Base-by-base conservation (phyloP, 2,888 invertebrate species). In the Lasiommata megera region DNA sequence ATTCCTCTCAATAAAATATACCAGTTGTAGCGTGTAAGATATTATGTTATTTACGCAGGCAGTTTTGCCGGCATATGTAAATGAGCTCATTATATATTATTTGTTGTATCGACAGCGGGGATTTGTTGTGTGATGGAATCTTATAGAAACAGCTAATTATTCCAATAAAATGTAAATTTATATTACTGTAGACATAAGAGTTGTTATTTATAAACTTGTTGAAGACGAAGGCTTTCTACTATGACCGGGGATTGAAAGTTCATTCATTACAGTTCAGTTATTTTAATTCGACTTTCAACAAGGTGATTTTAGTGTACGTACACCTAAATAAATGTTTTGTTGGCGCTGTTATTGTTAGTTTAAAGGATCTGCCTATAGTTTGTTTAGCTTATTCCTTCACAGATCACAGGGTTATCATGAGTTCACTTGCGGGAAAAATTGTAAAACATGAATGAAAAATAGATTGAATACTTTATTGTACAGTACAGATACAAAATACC, bases 1-100 rank as follows among this genome's bases (percentile, higher is more conserved):
- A 46, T 51, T 56, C 57, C 50, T 59, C 59, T 46, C 34, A 40
- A 47, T 52, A 51, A 52, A 54, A 57, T 46, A 52, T 17, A 51
- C 41, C 18, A 9, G 46, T 46, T 44, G 16, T 23, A 8, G 36
- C 11, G 23, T 51, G 51, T 47, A 34, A 53, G 36, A 56, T 48
- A 43, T 18, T 43, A 43, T 31, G 41, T 52, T 40, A 52, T 52
- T 52, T 41, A 41, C 52, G 31, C 12, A 1, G 9, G 40, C 5
- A 41, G 41, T 41, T 52, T 52, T 52, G 41, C 50, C 50, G 48
- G 48, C 50, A 56, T 36, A 56, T 48, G 56, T 17, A 43, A 50
- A 50, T 56, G 14, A 48, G 36, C 34, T 43, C 50, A 36, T 55
- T 31, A 55, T 50, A n/a, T 17, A 16, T 48, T 41, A 52, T 51